Conservation (phyloP, 2,113 vertebrate species). For the Cephalophus harveyi region DNA sequence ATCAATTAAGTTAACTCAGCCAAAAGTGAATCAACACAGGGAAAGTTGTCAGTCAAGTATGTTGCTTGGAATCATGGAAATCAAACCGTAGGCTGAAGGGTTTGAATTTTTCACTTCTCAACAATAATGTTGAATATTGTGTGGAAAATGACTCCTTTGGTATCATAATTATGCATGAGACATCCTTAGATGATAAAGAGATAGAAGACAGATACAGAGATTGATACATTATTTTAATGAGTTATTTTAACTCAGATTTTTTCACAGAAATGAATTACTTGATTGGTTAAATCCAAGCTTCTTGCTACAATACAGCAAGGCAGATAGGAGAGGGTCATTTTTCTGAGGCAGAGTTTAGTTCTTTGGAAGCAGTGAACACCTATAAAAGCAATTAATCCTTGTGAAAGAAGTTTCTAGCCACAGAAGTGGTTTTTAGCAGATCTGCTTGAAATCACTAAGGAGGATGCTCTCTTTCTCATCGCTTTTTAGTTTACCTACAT, state of each 20-base stretch:
- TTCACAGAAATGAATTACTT: not conserved
- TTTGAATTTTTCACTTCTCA: not conserved
- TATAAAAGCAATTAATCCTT: not conserved
- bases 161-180: not conserved
- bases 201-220: not conserved
- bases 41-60: conserved; percentile 4
- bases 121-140: not conserved
- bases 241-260: not conserved
- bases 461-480: not conserved
- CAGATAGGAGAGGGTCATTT: not conserved
- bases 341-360: not conserved
- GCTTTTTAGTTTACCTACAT: not conserved
- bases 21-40: not conserved
- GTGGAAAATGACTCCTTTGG: not conserved
- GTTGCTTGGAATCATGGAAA: not conserved
- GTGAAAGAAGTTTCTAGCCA: not conserved
- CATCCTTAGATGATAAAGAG: not conserved
- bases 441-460: not conserved
- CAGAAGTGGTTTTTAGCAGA: not conserved
- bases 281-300: not conserved
- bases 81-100: not conserved
- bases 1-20: not conserved
- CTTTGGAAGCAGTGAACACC: not conserved
- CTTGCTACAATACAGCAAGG: not conserved
- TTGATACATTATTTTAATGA: not conserved